Evolutionary conservation across 2,113 vertebrate species (phyloP), one percentile per base, ranked within the genome.

Genomic region (Oostethus manadensis): DNA sequence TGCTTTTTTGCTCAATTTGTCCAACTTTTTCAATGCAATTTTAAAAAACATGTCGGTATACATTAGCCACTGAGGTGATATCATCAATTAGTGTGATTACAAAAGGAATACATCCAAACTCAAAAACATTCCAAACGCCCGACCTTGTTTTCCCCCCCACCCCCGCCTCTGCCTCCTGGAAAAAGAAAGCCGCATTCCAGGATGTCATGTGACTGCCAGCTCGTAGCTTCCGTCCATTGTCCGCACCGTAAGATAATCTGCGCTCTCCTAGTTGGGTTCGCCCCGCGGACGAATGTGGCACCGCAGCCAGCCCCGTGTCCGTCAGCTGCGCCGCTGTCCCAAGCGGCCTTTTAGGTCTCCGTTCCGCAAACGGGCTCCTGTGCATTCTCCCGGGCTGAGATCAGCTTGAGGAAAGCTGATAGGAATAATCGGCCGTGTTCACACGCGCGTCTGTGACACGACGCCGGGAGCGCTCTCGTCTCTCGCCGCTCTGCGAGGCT

Each of bases 381-480:
- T 21, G 53, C 61, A 18, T 65, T 76, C 71, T 56, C 69, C 22
- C 56, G 69, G 56, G 51, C 70, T 45, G 67, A 82, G 81, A 80
- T 77, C 77, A 84, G 78, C 78, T 26, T 80, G 70, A 73, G 69
- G 83, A 78, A 86, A 86, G 68, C 66, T 71, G 82, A 88, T 84
- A 80, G 70, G 72, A 77, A 72, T 86, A 83, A 84, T 85, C 80
- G 62, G 66, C 26, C 33, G 43, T 82, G 79, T 86, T 86, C 84
- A 80, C 79, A 76, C 48, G 58, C 71, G 73, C 68, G 75, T 42
- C 73, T 60, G 42, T 77, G 79, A 77, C 84, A 81, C 80, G 78
- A 81, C 70, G 75, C 72, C 68, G 21, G 69, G 62, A 47, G 58
- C 20, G 62, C 73, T 50, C 20, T 22, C 16, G 54, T 40, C 38